phyloP scores from a whole-genome alignment of 1,140 invertebrate species.

The Procambarus clarkii region DNA sequence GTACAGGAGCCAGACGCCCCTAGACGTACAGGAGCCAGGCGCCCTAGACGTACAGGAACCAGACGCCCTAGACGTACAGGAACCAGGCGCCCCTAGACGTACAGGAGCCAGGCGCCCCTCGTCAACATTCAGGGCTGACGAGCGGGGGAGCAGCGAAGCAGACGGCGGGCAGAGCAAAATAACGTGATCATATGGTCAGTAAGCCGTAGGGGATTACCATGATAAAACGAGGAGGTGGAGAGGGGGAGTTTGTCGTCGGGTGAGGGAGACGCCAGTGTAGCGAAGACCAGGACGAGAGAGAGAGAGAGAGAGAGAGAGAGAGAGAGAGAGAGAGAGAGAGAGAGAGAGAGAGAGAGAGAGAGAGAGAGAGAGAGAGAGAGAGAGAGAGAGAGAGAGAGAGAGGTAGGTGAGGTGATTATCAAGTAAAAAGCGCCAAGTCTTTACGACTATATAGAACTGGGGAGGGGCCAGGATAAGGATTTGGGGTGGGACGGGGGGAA shows the following conservation, averaged over 20 bases:
- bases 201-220: slow-evolving; percentile 51
- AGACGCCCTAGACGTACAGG: no score
- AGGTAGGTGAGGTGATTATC: no score
- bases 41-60: no score
- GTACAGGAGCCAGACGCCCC: neutral
- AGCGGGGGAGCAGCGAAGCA: slow-evolving; percentile 33
- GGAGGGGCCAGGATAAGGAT: no score
- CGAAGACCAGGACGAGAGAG: neutral
- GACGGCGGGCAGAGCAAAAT: slow-evolving; percentile 18
- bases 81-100: neutral
- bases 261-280: neutral
- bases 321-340: neutral
- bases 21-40: neutral
- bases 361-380: neutral
- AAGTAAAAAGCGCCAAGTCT: no score
- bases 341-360: neutral
- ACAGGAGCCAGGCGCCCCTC: slow-evolving; percentile 13
- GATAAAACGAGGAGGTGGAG: slow-evolving; percentile 29
- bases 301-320: neutral
- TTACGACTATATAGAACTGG: no score
- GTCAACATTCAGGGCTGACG: slow-evolving; percentile 45
- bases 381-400: neutral
- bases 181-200: slow-evolving; percentile 55
- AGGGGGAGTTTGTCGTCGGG: neutral
- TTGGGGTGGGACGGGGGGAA: no score